These are phyloP conservation scores for Hyaena hyaena DNA, from an alignment of 2,113 vertebrate genomes.

Conservation along the genomic window DNA sequence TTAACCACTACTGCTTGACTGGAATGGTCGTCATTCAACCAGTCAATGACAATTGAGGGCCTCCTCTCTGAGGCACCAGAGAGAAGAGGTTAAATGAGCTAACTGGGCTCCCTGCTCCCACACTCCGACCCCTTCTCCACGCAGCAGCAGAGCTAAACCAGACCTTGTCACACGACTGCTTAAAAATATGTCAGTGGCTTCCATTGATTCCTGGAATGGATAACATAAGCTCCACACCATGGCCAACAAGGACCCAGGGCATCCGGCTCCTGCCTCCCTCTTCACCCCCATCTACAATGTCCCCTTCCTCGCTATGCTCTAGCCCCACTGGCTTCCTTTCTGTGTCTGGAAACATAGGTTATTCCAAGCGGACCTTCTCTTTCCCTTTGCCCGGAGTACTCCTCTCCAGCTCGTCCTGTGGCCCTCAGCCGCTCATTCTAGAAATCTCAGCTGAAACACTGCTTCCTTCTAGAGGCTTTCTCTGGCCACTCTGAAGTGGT, in stretches of 20 bases:
- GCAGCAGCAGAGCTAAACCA: neutral
- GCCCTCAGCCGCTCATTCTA: neutral
- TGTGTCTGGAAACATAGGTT: neutral
- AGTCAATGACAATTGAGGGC: neutral
- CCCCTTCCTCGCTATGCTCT: neutral
- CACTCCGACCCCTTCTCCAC: neutral
- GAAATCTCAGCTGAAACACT: neutral
- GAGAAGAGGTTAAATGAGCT: neutral
- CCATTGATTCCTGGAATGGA: neutral
- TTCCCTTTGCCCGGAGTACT: neutral
- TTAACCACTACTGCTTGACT: neutral
- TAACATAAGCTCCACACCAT: accelerated
- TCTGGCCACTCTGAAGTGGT: neutral
- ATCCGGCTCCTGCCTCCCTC: neutral
- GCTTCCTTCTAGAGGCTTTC: neutral
- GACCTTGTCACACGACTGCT: neutral
- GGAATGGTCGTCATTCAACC: neutral
- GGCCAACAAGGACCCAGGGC: neutral
- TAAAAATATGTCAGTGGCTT: neutral
- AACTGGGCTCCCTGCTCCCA: neutral
- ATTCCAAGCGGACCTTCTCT: neutral
- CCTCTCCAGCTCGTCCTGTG: neutral
- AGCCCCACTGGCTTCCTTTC: neutral
- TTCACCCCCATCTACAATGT: neutral
- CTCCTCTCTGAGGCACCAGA: neutral